Evolutionary conservation across 2,113 vertebrate genomes (phyloP), one percentile per base, ranked within the genome.

Genomic region (Ciconia stormi): DNA sequence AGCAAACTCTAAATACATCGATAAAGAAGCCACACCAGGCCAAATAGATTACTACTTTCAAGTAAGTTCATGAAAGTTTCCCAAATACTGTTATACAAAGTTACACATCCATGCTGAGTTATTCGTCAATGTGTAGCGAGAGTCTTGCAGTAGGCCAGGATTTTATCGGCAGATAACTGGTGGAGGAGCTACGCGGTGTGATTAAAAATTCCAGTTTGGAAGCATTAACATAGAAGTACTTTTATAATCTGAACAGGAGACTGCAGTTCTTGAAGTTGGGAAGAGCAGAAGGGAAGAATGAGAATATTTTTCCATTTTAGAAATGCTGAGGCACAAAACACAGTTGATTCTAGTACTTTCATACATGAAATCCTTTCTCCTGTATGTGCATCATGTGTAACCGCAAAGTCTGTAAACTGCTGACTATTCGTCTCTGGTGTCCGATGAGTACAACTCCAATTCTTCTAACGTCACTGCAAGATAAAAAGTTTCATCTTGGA

Each of bases 301-400:
- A 97, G 95, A 97, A 74, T 97, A 95, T 93, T 94, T 95, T 98
- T 98, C 97, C 93, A 44, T 97, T 98, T 98, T 98, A 98, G 97
- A 98, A 98, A 97, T 97, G 98, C 98, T 98, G 98, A 99, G 98
- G 98, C 98, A 99, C 98, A 98, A 98, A 98, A 98, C 98, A 98
- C 91, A 97, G 98, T 98, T 97, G 97, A 95, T 98, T 95, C 73
- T 94, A 94, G 95, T 91, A 98, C 96, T 98, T 98, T 99, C 99
- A 99, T 99, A 99, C 99, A 97, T 99, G 99, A 98, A 99, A 99
- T 97, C 99, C 99, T 97, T 99, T 99, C 98, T 99, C 99, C 96
- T 99, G 99, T 99, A 99, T 98, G 98, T 99, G 99, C 98, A 99
- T 98, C 95, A 99, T 98, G 93, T 99, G 99, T 94, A 99, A 98